Conservation (phyloP, 2,888 invertebrate species). For the Brachypalpus laphriformis region DNA sequence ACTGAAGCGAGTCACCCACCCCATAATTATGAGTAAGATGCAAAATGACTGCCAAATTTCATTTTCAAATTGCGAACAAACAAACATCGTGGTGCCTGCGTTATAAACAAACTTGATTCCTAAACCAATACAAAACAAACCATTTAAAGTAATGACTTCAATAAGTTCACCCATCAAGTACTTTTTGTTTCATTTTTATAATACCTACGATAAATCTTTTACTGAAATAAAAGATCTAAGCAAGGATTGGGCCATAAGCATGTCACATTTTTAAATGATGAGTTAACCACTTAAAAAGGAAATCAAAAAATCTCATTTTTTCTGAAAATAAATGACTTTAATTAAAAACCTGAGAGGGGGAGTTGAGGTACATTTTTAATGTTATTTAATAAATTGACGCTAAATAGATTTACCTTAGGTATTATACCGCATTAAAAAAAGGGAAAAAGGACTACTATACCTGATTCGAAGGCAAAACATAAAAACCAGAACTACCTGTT, state of each 20-base stretch:
- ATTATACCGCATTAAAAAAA: neutral
- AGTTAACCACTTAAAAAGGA: neutral
- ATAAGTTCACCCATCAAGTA: too few relatives aligned
- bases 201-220: neutral
- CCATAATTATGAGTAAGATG: too few relatives aligned
- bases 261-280: neutral
- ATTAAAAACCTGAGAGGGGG: neutral
- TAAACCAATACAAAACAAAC: too few relatives aligned
- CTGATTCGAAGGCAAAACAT: neutral
- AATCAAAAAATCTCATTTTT: neutral
- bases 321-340: neutral
- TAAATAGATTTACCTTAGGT: conserved; percentile 27
- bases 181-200: too few relatives aligned
- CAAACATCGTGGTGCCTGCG: too few relatives aligned
- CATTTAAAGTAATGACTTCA: too few relatives aligned
- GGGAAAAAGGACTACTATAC: conserved; percentile 12
- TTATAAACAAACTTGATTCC: too few relatives aligned
- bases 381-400: conserved; percentile 39
- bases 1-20: too few relatives aligned
- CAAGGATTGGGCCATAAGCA: neutral
- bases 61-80: too few relatives aligned
- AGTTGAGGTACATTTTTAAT: conserved; percentile 1
- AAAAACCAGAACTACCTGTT: conserved; percentile 64
- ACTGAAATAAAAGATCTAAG: neutral
- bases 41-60: too few relatives aligned